A percentile compares a stretch with the other conserved stretches of the same genome.
phyloP scores from a whole-genome alignment of 1,140 invertebrate species.

The Lepidurus packardi region DNA sequence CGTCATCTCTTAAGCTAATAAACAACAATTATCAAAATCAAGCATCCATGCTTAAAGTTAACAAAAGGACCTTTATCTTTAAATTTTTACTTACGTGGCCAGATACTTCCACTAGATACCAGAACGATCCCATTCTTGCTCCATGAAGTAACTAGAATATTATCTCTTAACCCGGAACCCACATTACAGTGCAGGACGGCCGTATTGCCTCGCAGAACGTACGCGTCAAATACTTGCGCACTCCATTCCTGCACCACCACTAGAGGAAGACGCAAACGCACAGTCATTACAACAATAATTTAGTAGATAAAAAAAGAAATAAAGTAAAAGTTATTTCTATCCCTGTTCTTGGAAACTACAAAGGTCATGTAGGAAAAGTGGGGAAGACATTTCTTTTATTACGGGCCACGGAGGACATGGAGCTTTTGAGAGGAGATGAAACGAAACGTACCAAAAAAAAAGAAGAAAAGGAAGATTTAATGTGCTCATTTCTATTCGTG shows the following conservation, averaged over 20 bases:
- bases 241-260: neutral
- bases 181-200: conserved; percentile 49
- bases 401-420: neutral
- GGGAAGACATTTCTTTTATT: conserved; percentile 18
- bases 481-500: conserved; percentile 21
- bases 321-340: no score
- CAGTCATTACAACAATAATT: no score
- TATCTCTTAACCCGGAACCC: conserved; percentile 47
- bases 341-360: neutral
- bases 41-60: no score
- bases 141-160: conserved; percentile 50
- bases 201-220: conserved; percentile 42
- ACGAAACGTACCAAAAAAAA: neutral
- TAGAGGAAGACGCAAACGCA: neutral
- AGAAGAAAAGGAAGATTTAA: neutral
- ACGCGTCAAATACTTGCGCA: conserved; percentile 29
- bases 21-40: no score
- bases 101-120: neutral
- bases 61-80: neutral
- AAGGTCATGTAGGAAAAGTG: conserved; percentile 6
- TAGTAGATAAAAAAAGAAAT: no score
- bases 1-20: no score
- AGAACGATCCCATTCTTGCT: conserved; percentile 30
- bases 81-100: neutral
- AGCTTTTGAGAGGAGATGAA: neutral